Conservation (phyloP, 2,797 vertebrate species). For the Danio albolineatus region DNA sequence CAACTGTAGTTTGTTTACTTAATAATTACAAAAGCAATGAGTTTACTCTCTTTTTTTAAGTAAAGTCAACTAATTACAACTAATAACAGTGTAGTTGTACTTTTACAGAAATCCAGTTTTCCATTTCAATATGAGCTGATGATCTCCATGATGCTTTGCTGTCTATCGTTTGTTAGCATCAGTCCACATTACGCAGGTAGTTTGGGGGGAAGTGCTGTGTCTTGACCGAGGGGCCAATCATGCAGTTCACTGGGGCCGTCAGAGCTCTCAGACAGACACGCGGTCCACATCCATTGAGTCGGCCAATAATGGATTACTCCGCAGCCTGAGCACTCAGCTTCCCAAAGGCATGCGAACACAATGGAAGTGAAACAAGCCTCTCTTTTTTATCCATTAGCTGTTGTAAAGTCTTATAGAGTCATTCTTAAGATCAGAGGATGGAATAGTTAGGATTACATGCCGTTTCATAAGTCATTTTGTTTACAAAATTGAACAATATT, state of each 20-base stretch:
- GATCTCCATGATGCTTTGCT: neutral
- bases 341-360: conserved; percentile 51
- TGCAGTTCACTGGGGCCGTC: conserved; percentile 72
- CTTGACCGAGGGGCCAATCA: conserved; percentile 32
- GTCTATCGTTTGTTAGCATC: neutral
- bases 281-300: conserved; percentile 48
- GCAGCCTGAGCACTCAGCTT: conserved; percentile 28
- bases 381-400: conserved; percentile 46
- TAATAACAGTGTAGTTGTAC: neutral
- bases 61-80: too few species aligned
- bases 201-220: conserved; percentile 23
- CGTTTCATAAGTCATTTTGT: neutral
- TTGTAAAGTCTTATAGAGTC: conserved; percentile 13
- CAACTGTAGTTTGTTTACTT: too few species aligned
- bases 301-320: conserved; percentile 56
- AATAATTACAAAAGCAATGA: too few species aligned
- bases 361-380: conserved; percentile 38
- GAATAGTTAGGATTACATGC: neutral
- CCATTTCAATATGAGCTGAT: neutral
- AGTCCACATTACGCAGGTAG: conserved; percentile 24
- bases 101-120: neutral
- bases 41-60: too few species aligned
- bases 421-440: neutral
- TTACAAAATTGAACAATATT: too few species aligned
- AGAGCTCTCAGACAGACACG: conserved; percentile 73